These are phyloP conservation scores for Otolemur crassicaudatus DNA, from an alignment of 2,797 vertebrate species.

Conservation along the genomic window DNA sequence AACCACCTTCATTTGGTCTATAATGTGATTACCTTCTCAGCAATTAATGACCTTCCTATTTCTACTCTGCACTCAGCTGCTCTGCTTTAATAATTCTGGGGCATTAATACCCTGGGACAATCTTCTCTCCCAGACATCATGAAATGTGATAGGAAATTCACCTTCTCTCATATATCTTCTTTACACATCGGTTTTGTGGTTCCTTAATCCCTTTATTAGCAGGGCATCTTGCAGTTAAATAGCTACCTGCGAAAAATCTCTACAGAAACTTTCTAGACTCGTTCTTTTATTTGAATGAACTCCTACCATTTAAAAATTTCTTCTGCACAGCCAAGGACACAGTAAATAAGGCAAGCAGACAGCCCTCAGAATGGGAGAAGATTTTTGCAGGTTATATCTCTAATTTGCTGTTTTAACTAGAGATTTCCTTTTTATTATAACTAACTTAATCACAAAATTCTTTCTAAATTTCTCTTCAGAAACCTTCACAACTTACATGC, in stretches of 20 bases:
- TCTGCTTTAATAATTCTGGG: conserved; percentile 24
- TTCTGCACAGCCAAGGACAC: too few relatives aligned
- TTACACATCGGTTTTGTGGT: conserved; percentile 38
- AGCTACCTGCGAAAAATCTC: conserved; percentile 1
- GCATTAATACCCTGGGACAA: background rate
- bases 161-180: conserved; percentile 21
- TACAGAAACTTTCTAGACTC: conserved; percentile 34
- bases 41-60: conserved; percentile 45
- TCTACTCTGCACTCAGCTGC: background rate
- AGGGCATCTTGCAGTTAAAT: conserved; percentile 38
- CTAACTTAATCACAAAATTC: too few relatives aligned
- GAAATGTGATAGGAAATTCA: conserved; percentile 41
- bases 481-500: too few relatives aligned
- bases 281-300: background rate
- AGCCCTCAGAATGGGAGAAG: too few relatives aligned
- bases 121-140: background rate
- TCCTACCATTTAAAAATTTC: background rate
- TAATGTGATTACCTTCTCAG: conserved; percentile 52
- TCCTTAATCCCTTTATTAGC: background rate
- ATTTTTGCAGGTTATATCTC: too few relatives aligned
- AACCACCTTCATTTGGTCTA: background rate
- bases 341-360: too few relatives aligned
- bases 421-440: too few relatives aligned
- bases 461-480: too few relatives aligned
- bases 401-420: too few relatives aligned